Evolutionary conservation across 2,888 invertebrate species (phyloP).

Genomic region (Hydroisotoma schaefferi): DNA sequence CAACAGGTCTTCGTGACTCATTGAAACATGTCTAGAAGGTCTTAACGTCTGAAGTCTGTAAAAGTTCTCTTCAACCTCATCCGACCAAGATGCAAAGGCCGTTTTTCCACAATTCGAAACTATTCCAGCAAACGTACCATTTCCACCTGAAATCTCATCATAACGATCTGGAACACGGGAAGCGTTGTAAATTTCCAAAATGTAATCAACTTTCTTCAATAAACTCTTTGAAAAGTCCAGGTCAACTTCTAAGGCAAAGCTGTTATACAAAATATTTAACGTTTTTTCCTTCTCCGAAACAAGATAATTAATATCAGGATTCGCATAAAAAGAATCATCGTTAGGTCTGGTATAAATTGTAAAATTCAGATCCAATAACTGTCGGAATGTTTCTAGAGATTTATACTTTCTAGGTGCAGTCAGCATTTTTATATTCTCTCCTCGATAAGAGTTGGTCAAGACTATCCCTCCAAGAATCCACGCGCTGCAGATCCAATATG

Average conservation of each 20-base stretch:
- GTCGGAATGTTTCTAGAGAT: background rate
- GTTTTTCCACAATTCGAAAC: background rate
- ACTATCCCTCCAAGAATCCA: constrained; percentile 1
- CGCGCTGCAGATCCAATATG: background rate
- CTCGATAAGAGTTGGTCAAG: background rate
- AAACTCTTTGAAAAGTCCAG: no score
- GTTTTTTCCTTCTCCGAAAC: no score
- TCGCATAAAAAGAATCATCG: no score
- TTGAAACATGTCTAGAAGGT: background rate
- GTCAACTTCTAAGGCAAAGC: no score
- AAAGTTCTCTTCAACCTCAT: background rate
- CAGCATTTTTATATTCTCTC: background rate
- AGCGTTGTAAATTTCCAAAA: background rate
- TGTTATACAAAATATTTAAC: no score
- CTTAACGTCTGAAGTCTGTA: background rate
- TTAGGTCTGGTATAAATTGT: background rate
- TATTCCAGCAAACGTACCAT: background rate
- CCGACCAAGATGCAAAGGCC: background rate
- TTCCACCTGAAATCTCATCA: background rate
- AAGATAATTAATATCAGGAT: no score
- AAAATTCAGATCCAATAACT: background rate
- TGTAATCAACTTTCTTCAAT: no score
- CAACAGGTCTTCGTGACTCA: background rate
- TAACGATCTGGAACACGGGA: background rate
- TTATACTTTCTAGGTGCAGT: background rate